phyloP scores from a whole-genome alignment of 2,888 invertebrate genomes.

The Microdon myrmicae region DNA sequence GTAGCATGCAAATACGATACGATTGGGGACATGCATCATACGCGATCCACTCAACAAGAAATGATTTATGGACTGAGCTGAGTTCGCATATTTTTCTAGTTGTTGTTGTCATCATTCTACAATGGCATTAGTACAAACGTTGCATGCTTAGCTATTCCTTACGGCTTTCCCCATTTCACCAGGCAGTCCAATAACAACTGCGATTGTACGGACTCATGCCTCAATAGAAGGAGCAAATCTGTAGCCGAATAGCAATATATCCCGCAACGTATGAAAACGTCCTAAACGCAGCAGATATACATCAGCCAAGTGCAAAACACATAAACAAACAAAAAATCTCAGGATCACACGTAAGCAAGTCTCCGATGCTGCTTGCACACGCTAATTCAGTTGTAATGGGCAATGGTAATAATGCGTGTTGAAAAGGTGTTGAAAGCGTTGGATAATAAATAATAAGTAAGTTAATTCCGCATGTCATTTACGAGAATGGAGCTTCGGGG shows the following conservation, averaged over 20 bases:
- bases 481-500: too few relatives aligned
- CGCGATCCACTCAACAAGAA: constrained; percentile 50
- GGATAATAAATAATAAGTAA: constrained; percentile 49
- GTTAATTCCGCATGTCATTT: constrained; percentile 29
- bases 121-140: constrained; percentile 32
- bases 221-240: constrained; percentile 45
- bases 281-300: constrained; percentile 29
- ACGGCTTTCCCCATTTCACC: constrained; percentile 13
- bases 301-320: not conserved
- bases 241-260: constrained; percentile 48
- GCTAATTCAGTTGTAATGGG: constrained; percentile 52
- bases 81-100: constrained; percentile 26
- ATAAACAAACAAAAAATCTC: constrained; percentile 2
- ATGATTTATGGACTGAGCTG: constrained; percentile 44
- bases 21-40: constrained; percentile 50
- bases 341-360: constrained; percentile 11
- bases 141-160: constrained; percentile 28
- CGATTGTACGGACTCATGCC: constrained; percentile 20
- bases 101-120: constrained; percentile 1
- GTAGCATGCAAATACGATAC: constrained; percentile 44
- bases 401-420: constrained; percentile 52
- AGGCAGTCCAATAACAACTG: constrained; percentile 13
- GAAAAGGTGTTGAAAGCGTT: constrained; percentile 50
- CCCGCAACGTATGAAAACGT: constrained; percentile 36
- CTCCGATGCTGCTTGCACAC: constrained; percentile 14